Conservation (phyloP, 64 coral and sea anemone species). For the Pocillopora damicornis region DNA sequence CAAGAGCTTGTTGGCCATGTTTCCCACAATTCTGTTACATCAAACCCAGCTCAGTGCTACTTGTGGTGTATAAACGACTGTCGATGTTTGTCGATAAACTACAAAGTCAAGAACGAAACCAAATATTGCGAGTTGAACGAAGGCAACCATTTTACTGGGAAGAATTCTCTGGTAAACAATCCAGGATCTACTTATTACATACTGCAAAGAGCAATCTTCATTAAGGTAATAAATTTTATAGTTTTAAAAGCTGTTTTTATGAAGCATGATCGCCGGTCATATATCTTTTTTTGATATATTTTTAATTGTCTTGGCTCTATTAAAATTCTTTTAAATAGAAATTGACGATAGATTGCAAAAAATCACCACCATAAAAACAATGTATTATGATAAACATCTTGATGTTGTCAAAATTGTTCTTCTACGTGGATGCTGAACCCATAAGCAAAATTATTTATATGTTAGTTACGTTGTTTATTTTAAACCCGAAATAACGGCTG, state of each 20-base stretch:
- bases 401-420: no score
- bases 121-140: constrained; percentile 12
- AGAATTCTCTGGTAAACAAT: not conserved
- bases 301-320: no score
- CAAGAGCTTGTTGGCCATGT: not conserved
- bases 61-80: constrained; percentile 1
- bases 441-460: no score
- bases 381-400: no score
- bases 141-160: not conserved
- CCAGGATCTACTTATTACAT: not conserved
- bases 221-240: not conserved
- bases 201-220: not conserved
- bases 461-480: no score
- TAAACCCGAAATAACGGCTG: no score
- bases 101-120: not conserved
- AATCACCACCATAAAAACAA: no score
- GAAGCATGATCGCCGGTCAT: not conserved
- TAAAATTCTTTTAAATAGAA: no score
- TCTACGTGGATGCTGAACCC: no score
- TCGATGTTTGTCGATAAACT: constrained; percentile 18
- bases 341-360: no score
- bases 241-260: not conserved
- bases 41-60: not conserved
- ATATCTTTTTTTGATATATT: no score
- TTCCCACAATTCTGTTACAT: not conserved